Conservation (phyloP, 2,797 vertebrate species). For the Steatocranus sp. region DNA sequence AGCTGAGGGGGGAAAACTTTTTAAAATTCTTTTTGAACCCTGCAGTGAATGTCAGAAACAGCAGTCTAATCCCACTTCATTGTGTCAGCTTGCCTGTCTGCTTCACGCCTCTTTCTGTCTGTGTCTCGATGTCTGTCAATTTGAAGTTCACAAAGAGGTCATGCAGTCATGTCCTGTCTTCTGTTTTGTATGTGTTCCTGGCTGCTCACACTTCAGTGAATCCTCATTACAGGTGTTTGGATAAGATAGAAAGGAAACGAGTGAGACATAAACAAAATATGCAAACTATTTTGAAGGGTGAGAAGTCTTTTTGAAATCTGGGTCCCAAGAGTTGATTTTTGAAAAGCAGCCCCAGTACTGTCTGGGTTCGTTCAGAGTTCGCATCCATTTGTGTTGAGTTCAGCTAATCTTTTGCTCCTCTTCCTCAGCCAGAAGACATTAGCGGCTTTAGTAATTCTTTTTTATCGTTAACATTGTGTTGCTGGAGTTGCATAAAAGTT, state of each 20-base stretch:
- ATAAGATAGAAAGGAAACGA: conserved; percentile 11
- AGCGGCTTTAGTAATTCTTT: neutral
- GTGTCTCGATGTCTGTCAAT: neutral
- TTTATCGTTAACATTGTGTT: conserved; percentile 5
- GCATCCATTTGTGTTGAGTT: conserved; percentile 21
- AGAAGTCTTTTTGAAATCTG: conserved; percentile 29
- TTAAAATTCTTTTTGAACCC: conserved; percentile 17
- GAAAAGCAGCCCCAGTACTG: neutral
- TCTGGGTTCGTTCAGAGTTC: conserved; percentile 53
- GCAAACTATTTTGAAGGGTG: conserved; percentile 33
- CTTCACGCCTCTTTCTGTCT: neutral
- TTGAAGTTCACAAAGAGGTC: conserved; percentile 32
- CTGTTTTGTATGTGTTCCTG: neutral
- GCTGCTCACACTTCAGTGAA: neutral
- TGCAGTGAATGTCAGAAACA: neutral
- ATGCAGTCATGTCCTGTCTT: neutral
- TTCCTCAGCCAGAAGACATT: conserved; percentile 27
- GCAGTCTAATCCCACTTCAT: neutral
- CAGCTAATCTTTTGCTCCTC: neutral
- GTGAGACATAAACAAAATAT: conserved; percentile 8
- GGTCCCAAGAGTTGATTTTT: conserved; percentile 3
- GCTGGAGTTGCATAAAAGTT: neutral
- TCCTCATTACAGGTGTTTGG: conserved; percentile 45
- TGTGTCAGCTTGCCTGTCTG: conserved; percentile 16
- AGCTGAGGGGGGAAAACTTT: neutral